Base-by-base conservation (phyloP, 2,888 invertebrate species). In the Heliconius ismenius region DNA sequence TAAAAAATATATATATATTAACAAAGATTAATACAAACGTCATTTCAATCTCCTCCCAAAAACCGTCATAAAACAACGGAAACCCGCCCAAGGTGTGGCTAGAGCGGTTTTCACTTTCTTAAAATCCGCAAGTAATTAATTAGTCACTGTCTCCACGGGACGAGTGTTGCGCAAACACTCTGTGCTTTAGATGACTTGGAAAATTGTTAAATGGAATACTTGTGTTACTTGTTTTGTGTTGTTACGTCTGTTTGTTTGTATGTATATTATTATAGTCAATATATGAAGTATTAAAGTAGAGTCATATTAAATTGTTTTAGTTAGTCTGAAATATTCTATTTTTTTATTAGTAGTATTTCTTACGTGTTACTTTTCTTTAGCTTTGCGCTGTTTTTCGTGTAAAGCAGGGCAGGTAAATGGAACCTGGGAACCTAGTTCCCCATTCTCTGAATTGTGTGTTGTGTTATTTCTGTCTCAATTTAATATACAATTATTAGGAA, bases 51-150 rank as follows among this genome's bases (percentile, higher is more conserved):
- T 10, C 49, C 49, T n/a, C 13, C 4, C n/a, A n/a, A 18, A 36
- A 18, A 4, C 28, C 62, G 26, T 63, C 15, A 9, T 15, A 21
- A 21, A 49, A 21, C 69, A 75, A 74, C 74, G 77, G 43, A 72
- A 73, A 68, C 77, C 13, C 24, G 18, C 10, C 72, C 69, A 70
- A 78, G 79, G 79, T 77, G 79, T 76, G 79, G 79, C 79, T 74
- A 74, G 75, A 81, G 80, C 76, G 74, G 82, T 79, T 81, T 83
- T 81, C 81, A 84, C 84, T 84, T 84, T 85, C 84, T 83, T 83
- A 83, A 84, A 84, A 84, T 82, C 81, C 81, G 78, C 82, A 83
- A 83, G 83, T 83, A 83, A 84, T 83, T 84, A 83, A 85, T 85
- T 86, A 85, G 80, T 81, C 81, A 81, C 81, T 83, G 80, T 81